Evolutionary conservation across 2,113 vertebrate species (phyloP).

Genomic region (Poecile atricapillus): DNA sequence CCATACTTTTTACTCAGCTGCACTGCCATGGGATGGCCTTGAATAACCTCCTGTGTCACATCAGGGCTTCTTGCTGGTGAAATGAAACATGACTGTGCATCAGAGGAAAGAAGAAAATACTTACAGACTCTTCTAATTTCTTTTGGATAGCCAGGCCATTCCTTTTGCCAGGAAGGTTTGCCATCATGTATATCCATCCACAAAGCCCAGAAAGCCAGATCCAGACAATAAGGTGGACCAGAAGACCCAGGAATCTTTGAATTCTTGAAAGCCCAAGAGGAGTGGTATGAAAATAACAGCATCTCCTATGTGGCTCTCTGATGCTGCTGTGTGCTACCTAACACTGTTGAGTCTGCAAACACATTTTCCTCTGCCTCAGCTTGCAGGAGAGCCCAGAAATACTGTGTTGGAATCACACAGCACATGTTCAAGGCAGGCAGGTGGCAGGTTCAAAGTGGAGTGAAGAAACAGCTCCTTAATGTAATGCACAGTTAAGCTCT

Average conservation of each 20-base stretch:
- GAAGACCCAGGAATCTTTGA: background rate
- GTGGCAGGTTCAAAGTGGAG: constrained; percentile 1
- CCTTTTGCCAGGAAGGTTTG: background rate
- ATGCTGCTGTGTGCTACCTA: background rate
- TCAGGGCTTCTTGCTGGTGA: constrained; percentile 33
- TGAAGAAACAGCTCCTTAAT: background rate
- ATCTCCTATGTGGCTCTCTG: background rate
- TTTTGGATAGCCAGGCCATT: background rate
- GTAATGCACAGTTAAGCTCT: background rate
- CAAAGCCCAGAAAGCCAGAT: background rate
- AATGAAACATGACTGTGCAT: constrained; percentile 6
- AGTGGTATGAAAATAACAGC: background rate
- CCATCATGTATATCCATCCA: background rate
- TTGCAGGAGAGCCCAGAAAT: background rate
- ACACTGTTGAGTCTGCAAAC: background rate
- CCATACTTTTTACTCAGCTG: constrained; percentile 1
- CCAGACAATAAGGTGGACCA: background rate
- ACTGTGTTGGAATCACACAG: background rate
- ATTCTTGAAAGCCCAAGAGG: background rate
- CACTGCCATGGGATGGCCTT: background rate
- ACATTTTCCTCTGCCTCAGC: background rate
- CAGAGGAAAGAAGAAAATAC: background rate
- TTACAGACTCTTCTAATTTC: background rate
- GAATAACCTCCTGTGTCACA: constrained; percentile 46
- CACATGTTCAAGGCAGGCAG: background rate